Evolutionary conservation across 2,888 invertebrate species (phyloP).

Genomic region (Matsumyia berberina): DNA sequence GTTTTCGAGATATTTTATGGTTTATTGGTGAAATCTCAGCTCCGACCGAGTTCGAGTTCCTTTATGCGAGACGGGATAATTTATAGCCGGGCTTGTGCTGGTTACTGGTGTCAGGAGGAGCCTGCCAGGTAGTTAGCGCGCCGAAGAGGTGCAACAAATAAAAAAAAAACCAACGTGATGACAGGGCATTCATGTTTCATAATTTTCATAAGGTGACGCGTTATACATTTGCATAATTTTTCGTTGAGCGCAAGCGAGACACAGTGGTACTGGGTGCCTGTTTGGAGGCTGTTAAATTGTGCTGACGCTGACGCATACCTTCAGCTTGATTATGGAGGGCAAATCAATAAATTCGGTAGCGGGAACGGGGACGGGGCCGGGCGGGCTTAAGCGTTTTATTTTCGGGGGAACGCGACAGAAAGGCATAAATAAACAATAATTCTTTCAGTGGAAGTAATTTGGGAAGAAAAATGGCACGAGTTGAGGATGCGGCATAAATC

Average conservation of each 20-base stretch:
- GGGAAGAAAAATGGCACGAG: slow-evolving; percentile 76
- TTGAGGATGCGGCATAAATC: slow-evolving; percentile 73
- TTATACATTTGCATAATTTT: slow-evolving; percentile 75
- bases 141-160: slow-evolving; percentile 35
- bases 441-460: slow-evolving; percentile 77
- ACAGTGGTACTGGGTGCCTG: slow-evolving; percentile 1
- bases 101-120: slow-evolving; percentile 39
- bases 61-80: slow-evolving; percentile 53
- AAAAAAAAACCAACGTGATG: slow-evolving; percentile 67
- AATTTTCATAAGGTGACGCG: slow-evolving; percentile 75
- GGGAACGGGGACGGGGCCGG: background rate
- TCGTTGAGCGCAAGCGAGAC: too few species aligned
- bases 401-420: slow-evolving; percentile 67
- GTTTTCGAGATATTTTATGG: slow-evolving; percentile 72
- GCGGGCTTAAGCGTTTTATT: slow-evolving; percentile 62
- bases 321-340: slow-evolving; percentile 6
- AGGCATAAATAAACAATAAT: slow-evolving; percentile 76
- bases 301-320: slow-evolving; percentile 71
- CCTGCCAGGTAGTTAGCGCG: slow-evolving; percentile 67
- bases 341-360: slow-evolving; percentile 12
- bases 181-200: slow-evolving; percentile 76
- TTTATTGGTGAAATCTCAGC: slow-evolving; percentile 71
- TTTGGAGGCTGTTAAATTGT: slow-evolving; percentile 32
- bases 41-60: slow-evolving; percentile 56
- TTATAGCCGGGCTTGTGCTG: slow-evolving; percentile 59